Conservation (phyloP, 2,113 vertebrate genomes). For the Cynocephalus volans region DNA sequence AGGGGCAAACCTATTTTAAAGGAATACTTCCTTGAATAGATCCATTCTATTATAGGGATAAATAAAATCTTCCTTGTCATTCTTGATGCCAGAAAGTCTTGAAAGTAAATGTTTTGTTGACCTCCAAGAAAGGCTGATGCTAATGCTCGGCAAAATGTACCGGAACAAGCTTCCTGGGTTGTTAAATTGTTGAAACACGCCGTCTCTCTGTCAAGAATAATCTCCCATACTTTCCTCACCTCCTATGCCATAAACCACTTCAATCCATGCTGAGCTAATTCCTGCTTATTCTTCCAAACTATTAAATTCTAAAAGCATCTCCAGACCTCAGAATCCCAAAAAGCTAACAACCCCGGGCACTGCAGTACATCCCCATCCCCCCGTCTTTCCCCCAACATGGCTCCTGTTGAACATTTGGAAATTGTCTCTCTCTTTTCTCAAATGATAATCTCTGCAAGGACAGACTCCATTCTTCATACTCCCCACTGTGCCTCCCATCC, state of each 20-base stretch:
- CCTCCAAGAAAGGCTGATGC: not conserved
- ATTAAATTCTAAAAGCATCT: not conserved
- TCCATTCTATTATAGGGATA: not conserved
- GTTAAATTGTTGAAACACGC: not conserved
- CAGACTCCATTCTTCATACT: not conserved
- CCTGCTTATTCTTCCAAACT: not conserved
- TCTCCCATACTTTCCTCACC: not conserved
- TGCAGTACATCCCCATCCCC: too few relatives aligned
- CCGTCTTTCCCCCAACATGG: not conserved
- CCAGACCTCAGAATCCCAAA: not conserved
- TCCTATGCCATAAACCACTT: not conserved
- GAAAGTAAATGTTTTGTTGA: not conserved
- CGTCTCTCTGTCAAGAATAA: not conserved
- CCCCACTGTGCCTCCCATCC: not conserved
- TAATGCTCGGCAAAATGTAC: rapidly evolving
- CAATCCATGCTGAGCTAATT: not conserved
- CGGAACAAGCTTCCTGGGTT: not conserved
- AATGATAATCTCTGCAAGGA: not conserved
- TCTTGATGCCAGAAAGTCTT: not conserved
- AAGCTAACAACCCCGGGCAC: not conserved
- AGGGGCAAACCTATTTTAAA: not conserved
- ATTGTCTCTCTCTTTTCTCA: not conserved
- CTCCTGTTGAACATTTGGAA: not conserved
- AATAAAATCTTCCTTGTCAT: not conserved
- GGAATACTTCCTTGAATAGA: not conserved